Conservation (phyloP, 1,140 invertebrate genomes). For the Luehdorfia chinensis region DNA sequence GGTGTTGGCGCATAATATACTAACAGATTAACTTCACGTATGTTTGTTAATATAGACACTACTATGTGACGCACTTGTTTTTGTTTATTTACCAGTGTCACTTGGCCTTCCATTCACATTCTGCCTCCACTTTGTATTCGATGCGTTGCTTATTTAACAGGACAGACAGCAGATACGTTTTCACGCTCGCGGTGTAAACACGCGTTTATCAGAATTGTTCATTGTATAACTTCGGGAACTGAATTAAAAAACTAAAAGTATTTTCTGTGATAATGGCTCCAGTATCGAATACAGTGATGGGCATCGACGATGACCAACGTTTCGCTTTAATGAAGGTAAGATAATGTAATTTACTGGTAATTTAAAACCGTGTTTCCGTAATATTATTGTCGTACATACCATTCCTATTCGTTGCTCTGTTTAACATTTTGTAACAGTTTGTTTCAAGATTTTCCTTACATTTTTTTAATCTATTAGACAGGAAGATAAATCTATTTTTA, state of each 20-base stretch:
- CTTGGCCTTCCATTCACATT: not conserved
- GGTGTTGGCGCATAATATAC: no score
- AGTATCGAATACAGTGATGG: conserved; percentile 51
- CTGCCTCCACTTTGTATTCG: not conserved
- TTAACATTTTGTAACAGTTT: no score
- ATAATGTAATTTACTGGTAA: conserved; percentile 17
- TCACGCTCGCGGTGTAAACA: conserved; percentile 12
- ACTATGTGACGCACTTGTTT: conserved; percentile 1
- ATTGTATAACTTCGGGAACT: not conserved
- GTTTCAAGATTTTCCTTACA: no score
- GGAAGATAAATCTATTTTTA: no score
- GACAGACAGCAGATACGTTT: conserved; percentile 2
- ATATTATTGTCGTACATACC: not conserved
- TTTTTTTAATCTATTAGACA: no score
- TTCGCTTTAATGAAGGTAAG: conserved; percentile 84
- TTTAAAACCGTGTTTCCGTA: conserved; percentile 3
- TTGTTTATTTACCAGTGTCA: conserved; percentile 1
- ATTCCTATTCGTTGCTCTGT: no score
- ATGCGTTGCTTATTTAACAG: not conserved
- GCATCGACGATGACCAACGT: conserved; percentile 79
- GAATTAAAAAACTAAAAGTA: conserved; percentile 2
- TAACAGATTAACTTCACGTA: no score
- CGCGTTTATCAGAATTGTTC: not conserved
- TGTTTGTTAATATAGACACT: no score
- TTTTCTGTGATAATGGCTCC: conserved; percentile 58